These are phyloP conservation scores for Enhydra lutris DNA, from an alignment of 2,113 vertebrate genomes.

Conservation along the genomic window DNA sequence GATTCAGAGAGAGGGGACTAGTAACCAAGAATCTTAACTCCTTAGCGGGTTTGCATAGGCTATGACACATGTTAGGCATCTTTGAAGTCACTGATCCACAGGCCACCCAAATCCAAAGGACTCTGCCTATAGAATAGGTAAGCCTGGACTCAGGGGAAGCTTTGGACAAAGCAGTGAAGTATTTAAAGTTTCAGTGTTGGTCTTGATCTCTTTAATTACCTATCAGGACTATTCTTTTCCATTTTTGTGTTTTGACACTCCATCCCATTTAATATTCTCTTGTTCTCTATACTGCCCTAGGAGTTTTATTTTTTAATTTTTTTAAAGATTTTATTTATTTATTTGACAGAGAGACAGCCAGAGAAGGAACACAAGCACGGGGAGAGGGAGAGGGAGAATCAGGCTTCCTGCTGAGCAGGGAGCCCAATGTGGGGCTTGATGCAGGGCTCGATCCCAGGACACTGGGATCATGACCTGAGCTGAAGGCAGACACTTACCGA, in stretches of 20 bases:
- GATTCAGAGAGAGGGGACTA: not conserved
- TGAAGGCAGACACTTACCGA: no score
- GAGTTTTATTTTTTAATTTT: not conserved
- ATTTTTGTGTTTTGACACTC: not conserved
- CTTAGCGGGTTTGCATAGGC: not conserved
- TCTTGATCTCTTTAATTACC: not conserved
- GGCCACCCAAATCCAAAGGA: not conserved
- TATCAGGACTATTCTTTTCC: not conserved
- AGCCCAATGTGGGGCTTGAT: no score
- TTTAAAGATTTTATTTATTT: no score
- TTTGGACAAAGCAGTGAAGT: not conserved
- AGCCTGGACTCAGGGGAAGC: not conserved
- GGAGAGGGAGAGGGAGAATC: no score
- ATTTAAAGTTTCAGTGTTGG: not conserved
- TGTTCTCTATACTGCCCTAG: not conserved
- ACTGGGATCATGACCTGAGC: no score
- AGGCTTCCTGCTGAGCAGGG: no score
- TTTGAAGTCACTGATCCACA: not conserved
- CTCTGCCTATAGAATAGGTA: not conserved
- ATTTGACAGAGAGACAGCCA: no score
- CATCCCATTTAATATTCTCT: not conserved
- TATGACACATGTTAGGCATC: not conserved
- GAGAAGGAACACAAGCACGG: no score
- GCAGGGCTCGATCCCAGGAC: no score
- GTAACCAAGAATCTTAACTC: not conserved